These are phyloP conservation scores for Rhinatrema bivittatum DNA, from an alignment of 2,797 vertebrate genomes.

Conservation along the genomic window DNA sequence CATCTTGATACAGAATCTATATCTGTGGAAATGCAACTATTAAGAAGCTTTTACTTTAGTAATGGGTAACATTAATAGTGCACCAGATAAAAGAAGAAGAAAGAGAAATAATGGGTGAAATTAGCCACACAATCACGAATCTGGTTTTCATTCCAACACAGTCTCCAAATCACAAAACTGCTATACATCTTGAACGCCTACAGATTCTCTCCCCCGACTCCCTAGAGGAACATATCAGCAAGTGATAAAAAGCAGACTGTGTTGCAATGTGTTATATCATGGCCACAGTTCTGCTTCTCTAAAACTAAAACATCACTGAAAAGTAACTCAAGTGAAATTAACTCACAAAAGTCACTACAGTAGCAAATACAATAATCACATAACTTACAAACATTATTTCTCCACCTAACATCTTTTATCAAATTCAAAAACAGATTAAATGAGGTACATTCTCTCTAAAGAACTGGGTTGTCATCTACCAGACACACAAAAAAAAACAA, in stretches of 20 bases:
- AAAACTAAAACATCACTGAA: conserved; percentile 7
- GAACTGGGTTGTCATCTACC: conserved; percentile 26
- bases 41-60: conserved; percentile 39
- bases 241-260: conserved; percentile 2
- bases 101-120: neutral
- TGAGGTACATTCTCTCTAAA: no score
- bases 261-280: conserved; percentile 25
- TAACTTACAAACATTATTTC: no score
- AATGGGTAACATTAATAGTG: conserved; percentile 47
- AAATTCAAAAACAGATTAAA: no score
- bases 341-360: conserved; percentile 11
- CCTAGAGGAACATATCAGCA: neutral
- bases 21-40: conserved; percentile 31
- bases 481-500: conserved; percentile 12
- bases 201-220: no score
- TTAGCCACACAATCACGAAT: no score
- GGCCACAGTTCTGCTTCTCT: neutral
- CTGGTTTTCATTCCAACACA: no score
- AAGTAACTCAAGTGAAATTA: conserved; percentile 20
- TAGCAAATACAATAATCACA: no score
- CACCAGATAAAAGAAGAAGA: conserved; percentile 39
- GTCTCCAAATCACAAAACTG: no score
- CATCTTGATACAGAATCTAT: conserved; percentile 32
- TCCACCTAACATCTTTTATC: no score
- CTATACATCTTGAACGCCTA: no score